Base-by-base conservation (phyloP, 2,797 vertebrate genomes). In the Heteromormyrus szaboi region DNA sequence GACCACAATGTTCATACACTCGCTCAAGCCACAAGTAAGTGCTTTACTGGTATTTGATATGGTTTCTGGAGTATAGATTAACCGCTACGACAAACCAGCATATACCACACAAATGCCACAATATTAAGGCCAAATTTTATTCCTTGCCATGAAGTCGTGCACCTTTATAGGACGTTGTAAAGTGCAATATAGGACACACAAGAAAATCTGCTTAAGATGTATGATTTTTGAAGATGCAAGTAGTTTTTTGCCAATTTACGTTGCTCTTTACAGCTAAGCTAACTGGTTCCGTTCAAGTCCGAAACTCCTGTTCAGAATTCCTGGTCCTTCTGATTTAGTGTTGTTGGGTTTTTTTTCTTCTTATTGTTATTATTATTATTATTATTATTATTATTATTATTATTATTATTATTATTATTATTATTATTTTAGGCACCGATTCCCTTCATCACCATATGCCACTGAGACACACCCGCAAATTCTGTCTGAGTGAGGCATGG, bases 391-490 rank as follows among this genome's bases (percentile, higher is more conserved):
- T 91, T 90, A 91, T 93, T 91, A 0, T 92, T 92, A 94, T 95
- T 90, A 92, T 95, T 92, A 91, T 95, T 94, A 93, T 91, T 90
- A 91, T 92, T 92, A 94, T 95, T 90, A 93, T 95, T 92, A 91
- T 95, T 94, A 94, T 91, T 90, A 91, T 93, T 92, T 93, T 88
- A 87, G 89, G 88, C 88, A 92, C 91, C 95, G 95, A 97, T 96
- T 95, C 93, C 92, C 76, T 90, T 91, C 72, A 89, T 93, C 90
- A 88, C 93, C 94, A 95, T 95, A 95, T 95, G 94, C 91, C 93
- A 91, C 90, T 90, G 90, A 93, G 94, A 96, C 93, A 94, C 93
- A 92, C 92, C 91, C 87, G 85, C 88, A 91, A 93, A 95, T 91
- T 95, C 92, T 92, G 91, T 94, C 92, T 93, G 92, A 92, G 93